These are phyloP conservation scores for Onychostoma macrolepis DNA, from an alignment of 2,113 vertebrate species.

Conservation along the genomic window DNA sequence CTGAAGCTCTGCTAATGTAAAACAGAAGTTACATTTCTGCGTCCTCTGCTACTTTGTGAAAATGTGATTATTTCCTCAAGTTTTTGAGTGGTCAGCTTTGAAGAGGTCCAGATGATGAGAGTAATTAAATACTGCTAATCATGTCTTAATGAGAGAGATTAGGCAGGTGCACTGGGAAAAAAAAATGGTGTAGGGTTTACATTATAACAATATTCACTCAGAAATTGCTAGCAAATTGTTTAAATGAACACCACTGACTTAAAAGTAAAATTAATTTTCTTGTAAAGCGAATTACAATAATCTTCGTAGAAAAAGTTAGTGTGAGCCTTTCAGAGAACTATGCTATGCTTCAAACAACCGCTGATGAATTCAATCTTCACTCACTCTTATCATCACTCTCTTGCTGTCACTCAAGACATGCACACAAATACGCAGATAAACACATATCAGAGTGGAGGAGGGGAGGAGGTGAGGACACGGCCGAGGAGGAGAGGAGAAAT, in stretches of 20 bases:
- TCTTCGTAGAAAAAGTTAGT: background rate
- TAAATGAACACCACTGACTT: background rate
- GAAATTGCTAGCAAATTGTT: background rate
- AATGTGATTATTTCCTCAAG: background rate
- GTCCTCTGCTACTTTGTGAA: background rate
- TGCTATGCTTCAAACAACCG: background rate
- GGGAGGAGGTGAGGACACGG: background rate
- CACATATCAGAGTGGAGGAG: background rate
- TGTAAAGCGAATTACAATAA: too few species aligned
- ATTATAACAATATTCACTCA: background rate
- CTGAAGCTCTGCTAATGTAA: background rate
- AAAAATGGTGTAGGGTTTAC: background rate
- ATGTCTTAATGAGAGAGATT: slow-evolving; percentile 51
- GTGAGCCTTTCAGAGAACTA: background rate
- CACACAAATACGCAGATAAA: background rate
- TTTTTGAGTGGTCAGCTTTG: slow-evolving; percentile 22
- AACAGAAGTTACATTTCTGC: background rate
- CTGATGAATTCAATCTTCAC: slow-evolving; percentile 10
- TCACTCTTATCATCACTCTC: slow-evolving; percentile 14
- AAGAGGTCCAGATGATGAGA: slow-evolving; percentile 27
- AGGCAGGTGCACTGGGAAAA: slow-evolving; percentile 13
- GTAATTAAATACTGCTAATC: slow-evolving; percentile 59
- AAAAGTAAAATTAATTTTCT: too few species aligned
- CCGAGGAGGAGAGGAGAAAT: slow-evolving; percentile 4
- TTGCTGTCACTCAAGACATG: slow-evolving; percentile 10